Conservation (phyloP, 2,888 invertebrate genomes). For the Euplagia quadripunctaria region DNA sequence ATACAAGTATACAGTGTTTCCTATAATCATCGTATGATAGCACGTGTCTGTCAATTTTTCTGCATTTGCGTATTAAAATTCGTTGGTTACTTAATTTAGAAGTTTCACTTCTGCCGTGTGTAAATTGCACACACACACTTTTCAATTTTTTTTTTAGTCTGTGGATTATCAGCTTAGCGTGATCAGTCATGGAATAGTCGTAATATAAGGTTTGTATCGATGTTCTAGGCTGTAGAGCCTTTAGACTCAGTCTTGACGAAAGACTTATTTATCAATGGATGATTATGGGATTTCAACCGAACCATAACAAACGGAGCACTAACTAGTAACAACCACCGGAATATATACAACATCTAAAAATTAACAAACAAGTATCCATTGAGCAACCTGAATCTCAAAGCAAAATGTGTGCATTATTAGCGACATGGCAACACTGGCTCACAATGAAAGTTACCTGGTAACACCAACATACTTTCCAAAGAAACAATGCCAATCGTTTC, state of each 20-base stretch:
- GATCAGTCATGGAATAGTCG: no score
- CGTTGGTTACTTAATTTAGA: no score
- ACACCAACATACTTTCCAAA: constrained; percentile 16
- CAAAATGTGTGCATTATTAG: constrained; percentile 2
- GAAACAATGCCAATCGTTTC: constrained; percentile 21
- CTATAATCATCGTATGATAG: no score
- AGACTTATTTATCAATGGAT: background rate
- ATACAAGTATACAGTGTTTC: no score
- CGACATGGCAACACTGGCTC: constrained; percentile 12
- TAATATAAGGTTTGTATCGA: background rate
- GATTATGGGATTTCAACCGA: background rate
- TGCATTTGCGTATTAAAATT: no score
- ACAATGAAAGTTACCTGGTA: constrained; percentile 16
- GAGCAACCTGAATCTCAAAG: constrained; percentile 3
- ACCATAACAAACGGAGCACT: background rate
- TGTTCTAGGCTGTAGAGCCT: background rate
- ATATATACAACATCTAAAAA: background rate
- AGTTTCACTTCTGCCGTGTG: no score
- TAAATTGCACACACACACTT: no score
- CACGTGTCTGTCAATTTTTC: no score
- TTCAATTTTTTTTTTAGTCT: no score
- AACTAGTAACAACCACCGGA: background rate
- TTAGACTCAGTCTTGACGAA: background rate
- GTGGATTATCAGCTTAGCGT: no score
- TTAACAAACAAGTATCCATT: constrained; percentile 4